Evolutionary conservation across 2,888 invertebrate species (phyloP).

Genomic region (Piscicola geometra): DNA sequence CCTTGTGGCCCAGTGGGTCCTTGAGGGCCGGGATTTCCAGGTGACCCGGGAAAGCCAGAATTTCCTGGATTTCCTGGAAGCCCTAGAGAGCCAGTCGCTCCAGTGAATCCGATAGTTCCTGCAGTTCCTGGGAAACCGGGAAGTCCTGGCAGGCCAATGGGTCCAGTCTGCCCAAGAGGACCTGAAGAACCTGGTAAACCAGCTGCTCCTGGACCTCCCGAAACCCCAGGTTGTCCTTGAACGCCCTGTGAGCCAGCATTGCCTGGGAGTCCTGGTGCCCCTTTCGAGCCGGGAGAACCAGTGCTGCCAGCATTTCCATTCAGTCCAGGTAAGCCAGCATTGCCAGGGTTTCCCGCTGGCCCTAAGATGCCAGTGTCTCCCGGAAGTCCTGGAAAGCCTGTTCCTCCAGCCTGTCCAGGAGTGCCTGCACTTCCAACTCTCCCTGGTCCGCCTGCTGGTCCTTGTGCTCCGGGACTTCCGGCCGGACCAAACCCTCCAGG

Average conservation of each 20-base stretch:
- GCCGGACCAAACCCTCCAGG: not conserved
- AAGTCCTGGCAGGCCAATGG: not conserved
- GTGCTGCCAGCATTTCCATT: conserved; percentile 26
- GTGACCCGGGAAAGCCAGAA: not conserved
- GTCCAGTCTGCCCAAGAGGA: conserved; percentile 3
- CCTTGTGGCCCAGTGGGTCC: conserved; percentile 5
- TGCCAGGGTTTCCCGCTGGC: conserved; percentile 34
- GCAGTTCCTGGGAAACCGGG: not conserved
- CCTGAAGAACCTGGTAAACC: conserved; percentile 5
- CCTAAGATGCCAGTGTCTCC: conserved; percentile 20
- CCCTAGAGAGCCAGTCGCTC: not conserved
- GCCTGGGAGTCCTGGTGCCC: conserved; percentile 26
- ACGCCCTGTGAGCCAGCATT: not conserved
- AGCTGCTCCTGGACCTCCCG: conserved; percentile 1
- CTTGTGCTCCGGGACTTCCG: not conserved
- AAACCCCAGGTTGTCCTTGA: not conserved
- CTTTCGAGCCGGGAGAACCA: conserved; percentile 26
- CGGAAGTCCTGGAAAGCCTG: conserved; percentile 31
- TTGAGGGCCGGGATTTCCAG: not conserved
- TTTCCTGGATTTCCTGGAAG: conserved; percentile 14
- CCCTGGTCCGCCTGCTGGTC: conserved; percentile 35
- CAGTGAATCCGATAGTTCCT: conserved; percentile 1
- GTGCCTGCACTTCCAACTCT: conserved; percentile 25
- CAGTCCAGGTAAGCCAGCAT: conserved; percentile 16
- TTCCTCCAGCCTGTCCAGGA: conserved; percentile 18